Evolutionary conservation across 2,888 invertebrate species (phyloP).

Genomic region (Nymphalis polychloros): DNA sequence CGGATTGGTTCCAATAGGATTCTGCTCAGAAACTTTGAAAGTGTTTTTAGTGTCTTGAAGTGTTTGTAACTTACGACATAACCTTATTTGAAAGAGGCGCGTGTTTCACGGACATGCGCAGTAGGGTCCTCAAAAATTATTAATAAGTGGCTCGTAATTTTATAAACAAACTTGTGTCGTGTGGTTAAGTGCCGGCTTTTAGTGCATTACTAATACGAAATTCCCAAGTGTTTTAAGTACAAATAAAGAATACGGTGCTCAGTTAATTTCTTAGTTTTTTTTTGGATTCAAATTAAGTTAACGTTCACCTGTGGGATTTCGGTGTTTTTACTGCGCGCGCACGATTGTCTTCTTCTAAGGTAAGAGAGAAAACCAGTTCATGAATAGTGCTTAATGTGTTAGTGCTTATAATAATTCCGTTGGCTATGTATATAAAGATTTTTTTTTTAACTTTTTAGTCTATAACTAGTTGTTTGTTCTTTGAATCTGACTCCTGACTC

Average conservation of each 20-base stretch:
- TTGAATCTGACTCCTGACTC: conserved; percentile 46
- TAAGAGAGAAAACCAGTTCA: conserved; percentile 47
- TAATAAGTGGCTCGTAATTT: conserved; percentile 73
- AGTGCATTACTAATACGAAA: conserved; percentile 59
- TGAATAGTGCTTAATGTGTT: background rate
- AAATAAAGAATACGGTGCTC: conserved; percentile 44
- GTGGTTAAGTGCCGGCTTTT: conserved; percentile 57
- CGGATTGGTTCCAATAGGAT: conserved; percentile 63
- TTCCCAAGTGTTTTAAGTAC: conserved; percentile 54
- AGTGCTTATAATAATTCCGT: background rate
- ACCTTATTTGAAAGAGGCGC: conserved; percentile 76
- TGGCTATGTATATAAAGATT: conserved; percentile 13
- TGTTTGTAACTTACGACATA: conserved; percentile 73
- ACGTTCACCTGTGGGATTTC: conserved; percentile 79
- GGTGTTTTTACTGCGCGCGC: conserved; percentile 79
- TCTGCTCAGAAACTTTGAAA: conserved; percentile 61
- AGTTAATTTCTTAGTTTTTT: conserved; percentile 34
- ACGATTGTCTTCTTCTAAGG: conserved; percentile 70
- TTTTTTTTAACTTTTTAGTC: conserved; percentile 42
- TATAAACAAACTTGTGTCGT: conserved; percentile 75
- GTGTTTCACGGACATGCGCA: conserved; percentile 78
- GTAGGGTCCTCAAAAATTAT: conserved; percentile 67
- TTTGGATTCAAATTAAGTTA: conserved; percentile 65
- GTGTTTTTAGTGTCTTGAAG: conserved; percentile 60
- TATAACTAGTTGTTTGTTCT: conserved; percentile 56